These are phyloP conservation scores for Syngnathus floridae DNA, from an alignment of 2,113 vertebrate genomes.

Conservation along the genomic window DNA sequence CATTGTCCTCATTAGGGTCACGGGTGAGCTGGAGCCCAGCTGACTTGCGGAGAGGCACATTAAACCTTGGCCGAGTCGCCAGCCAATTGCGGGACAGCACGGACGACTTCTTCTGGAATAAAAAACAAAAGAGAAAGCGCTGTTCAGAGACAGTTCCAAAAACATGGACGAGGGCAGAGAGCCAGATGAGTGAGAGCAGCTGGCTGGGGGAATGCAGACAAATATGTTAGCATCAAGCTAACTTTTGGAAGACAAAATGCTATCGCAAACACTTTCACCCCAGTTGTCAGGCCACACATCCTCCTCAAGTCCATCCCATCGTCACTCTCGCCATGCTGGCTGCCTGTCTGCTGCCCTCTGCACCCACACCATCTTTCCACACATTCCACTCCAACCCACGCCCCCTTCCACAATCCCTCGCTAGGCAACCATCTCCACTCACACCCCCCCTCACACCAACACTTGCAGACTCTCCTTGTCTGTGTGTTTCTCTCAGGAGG, in stretches of 20 bases:
- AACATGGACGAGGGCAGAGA: conserved; percentile 14
- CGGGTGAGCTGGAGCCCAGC: not conserved
- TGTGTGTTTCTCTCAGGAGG: conserved; percentile 39
- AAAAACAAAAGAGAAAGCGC: conserved; percentile 8
- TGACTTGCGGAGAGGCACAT: not conserved
- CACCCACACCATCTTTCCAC: conserved; percentile 42
- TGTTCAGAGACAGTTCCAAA: conserved; percentile 12
- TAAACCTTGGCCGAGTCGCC: not conserved
- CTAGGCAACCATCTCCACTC: too few relatives aligned
- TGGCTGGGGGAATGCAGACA: conserved; percentile 55
- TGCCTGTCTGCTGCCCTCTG: conserved; percentile 63
- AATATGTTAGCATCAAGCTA: not conserved
- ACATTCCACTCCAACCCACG: conserved; percentile 33
- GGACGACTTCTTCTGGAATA: not conserved
- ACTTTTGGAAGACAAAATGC: too few relatives aligned
- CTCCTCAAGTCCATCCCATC: conserved; percentile 35
- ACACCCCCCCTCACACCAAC: not conserved
- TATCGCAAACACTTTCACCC: conserved; percentile 40
- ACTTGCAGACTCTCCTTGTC: conserved; percentile 16
- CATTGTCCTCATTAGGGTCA: not conserved
- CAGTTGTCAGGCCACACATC: conserved; percentile 53
- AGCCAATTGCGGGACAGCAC: not conserved
- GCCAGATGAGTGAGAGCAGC: conserved; percentile 39
- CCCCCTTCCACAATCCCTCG: not conserved
- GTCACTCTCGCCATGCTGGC: conserved; percentile 29